Conservation (phyloP, 2,888 invertebrate species). For the Linnaemya vulpina region DNA sequence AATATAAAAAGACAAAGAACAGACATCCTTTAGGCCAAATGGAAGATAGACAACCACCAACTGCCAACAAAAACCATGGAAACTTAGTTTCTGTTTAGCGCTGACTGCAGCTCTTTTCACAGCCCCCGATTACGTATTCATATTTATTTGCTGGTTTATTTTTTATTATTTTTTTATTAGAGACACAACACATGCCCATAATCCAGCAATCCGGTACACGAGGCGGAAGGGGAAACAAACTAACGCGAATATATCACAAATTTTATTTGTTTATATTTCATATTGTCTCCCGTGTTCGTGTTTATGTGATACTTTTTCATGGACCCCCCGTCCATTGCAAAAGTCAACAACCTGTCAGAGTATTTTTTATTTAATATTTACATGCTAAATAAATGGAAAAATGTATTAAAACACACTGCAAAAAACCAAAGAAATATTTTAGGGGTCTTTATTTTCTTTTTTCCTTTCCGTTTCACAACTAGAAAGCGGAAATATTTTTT, state of each 20-base stretch:
- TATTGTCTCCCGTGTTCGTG: neutral
- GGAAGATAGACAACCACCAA: too few relatives aligned
- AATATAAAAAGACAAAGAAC: too few relatives aligned
- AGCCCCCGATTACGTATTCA: too few relatives aligned
- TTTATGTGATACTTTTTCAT: neutral
- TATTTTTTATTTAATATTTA: conserved; percentile 36
- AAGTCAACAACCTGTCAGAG: conserved; percentile 53
- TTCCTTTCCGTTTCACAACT: neutral
- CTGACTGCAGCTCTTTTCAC: too few relatives aligned
- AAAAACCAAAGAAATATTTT: conserved; percentile 22
- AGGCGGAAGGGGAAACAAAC: neutral
- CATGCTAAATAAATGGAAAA: conserved; percentile 42
- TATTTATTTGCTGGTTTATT: too few relatives aligned
- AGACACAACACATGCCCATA: neutral
- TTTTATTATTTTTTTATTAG: neutral
- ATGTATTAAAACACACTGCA: neutral
- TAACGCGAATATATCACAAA: neutral
- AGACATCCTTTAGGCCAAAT: too few relatives aligned
- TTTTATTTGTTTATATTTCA: neutral
- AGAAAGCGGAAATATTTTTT: conserved; percentile 43
- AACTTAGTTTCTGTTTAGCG: too few relatives aligned
- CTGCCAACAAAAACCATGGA: too few relatives aligned
- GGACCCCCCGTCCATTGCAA: neutral
- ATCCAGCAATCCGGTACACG: neutral
- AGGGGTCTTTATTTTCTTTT: conserved; percentile 1